Evolutionary conservation across 1,140 invertebrate species (phyloP).

Genomic region (Drosophila biarmipes): DNA sequence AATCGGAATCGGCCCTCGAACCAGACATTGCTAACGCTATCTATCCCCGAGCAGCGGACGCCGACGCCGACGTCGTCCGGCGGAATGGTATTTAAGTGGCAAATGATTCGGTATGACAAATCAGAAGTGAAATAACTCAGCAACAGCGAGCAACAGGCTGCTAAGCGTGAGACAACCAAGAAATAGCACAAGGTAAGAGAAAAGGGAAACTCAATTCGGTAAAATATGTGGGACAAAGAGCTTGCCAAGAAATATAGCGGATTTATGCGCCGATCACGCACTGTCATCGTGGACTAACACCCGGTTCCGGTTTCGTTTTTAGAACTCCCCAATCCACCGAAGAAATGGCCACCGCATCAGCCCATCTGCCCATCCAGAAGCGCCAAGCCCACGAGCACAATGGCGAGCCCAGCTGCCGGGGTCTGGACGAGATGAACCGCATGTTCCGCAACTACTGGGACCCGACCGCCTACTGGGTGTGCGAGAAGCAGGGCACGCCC

Average conservation of each 20-base stretch:
- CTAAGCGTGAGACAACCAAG: background rate
- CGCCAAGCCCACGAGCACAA: constrained; percentile 66
- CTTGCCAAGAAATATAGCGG: constrained; percentile 27
- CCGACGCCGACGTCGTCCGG: constrained; percentile 11
- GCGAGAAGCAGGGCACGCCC: constrained; percentile 69
- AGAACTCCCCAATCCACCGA: constrained; percentile 9
- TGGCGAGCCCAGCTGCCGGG: constrained; percentile 78
- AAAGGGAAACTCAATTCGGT: constrained; percentile 29
- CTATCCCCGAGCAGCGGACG: constrained; percentile 16
- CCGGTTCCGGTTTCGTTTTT: constrained; percentile 16
- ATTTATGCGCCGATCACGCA: constrained; percentile 23
- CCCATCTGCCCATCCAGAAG: constrained; percentile 70
- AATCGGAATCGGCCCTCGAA: constrained; percentile 13
- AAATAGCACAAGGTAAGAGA: constrained; percentile 30
- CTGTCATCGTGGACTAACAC: constrained; percentile 21
- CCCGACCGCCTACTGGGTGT: constrained; percentile 79
- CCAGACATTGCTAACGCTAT: constrained; percentile 59
- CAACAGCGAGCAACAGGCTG: constrained; percentile 51
- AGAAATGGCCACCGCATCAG: constrained; percentile 45
- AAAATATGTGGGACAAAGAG: constrained; percentile 33
- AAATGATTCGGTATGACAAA: constrained; percentile 72
- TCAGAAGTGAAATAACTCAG: constrained; percentile 77
- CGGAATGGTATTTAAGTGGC: constrained; percentile 70
- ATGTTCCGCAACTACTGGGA: constrained; percentile 83
- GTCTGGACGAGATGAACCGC: constrained; percentile 74